Base-by-base conservation (phyloP, 2,113 vertebrate species). In the Bubo blakistoni region DNA sequence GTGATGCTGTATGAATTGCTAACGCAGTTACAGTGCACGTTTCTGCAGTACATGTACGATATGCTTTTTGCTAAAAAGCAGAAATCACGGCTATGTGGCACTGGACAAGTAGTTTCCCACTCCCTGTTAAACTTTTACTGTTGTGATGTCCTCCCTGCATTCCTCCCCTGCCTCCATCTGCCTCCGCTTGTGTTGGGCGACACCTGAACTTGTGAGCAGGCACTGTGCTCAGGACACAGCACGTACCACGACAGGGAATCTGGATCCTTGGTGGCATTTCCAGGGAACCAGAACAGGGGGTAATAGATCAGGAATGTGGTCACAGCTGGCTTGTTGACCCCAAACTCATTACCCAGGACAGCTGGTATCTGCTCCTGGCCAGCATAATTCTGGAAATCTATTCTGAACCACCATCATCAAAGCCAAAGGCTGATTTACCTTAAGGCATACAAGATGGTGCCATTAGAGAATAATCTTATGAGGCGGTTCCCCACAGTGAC, bases 401-500 rank as follows among this genome's bases (percentile, higher is more conserved):
- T 69, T 58, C 26, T 34, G 59, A 84, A 25, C 40, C 21, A 17
- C 3, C 57, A 70, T 1, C 47, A 74, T 27, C 25, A 32, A 66
- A 49, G 30, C 12, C 29, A 40, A 59, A 71, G 47, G 20, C 2
- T 20, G 24, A 7, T 17, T 25, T 97, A 99, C 99, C 99, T 98
- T 52, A 99, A 97, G 15, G 99, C 99, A 1, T 99, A 99, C 38
- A 99, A 95, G 81, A 99, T 98, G 0, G 99, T 99, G 78, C 99
- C 99, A 1, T 99, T 99, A 88, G 99, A 98, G 97, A 99, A 99
- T 62, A 99, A 97, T 44, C 99, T 98, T 71, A 99, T 96, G 71
- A 99, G 98, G 51, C 99, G 98, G 91, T 99, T 99, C 58, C 99
- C 98, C 96, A 99, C 98, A 0, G 99, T 99, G 93, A 99, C 98